Evolutionary conservation across 2,888 invertebrate genomes (phyloP), one percentile per base, ranked within the genome.

Genomic region (Macropis europaea): DNA sequence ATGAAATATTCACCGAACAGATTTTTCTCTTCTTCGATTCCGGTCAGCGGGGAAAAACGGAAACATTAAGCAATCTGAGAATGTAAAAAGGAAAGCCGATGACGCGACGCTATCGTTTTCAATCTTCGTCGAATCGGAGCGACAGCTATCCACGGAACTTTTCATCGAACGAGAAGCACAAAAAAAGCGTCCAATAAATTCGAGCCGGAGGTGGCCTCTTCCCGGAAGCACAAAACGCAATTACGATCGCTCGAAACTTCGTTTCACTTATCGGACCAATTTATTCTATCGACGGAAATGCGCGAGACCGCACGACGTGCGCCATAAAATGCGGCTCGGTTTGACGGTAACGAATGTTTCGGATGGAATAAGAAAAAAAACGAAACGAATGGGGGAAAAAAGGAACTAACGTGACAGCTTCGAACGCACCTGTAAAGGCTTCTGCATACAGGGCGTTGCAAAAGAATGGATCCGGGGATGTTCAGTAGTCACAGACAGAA

Each of bases 361-460:
- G 50, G 34, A n/a, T 2, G 13, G 6, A 42, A 11, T 3, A 9
- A 11, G 50, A 36, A 7, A 26, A 24, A 5, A 32, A 0, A 45
- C 9, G 4, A 38, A 7, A 13, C 3, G 13, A 22, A 19, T 3
- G n/a, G n/a, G n/a, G n/a, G n/a, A 15, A 15, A 24, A 19, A 52
- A 43, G n/a, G 26, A 38, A 48, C 7, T 34, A 52, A 40, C 54
- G 45, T 30, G 54, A 38, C 15, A 40, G 42, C 30, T 24, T 17
- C 54, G 59, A 45, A 19, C 17, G 36, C 54, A 54, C 60, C 67
- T 61, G 48, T 50, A 32, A 48, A 47, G 24, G 26, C n/a, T n/a
- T n/a, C 6, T 19, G 34, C 47, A 34, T 40, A 17, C 22, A 34
- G 1, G n/a, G 19, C 0, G 50, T 7, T 34, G 56, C 26, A 57